Evolutionary conservation across 2,888 invertebrate species (phyloP).

Genomic region (Heliconius hortense): DNA sequence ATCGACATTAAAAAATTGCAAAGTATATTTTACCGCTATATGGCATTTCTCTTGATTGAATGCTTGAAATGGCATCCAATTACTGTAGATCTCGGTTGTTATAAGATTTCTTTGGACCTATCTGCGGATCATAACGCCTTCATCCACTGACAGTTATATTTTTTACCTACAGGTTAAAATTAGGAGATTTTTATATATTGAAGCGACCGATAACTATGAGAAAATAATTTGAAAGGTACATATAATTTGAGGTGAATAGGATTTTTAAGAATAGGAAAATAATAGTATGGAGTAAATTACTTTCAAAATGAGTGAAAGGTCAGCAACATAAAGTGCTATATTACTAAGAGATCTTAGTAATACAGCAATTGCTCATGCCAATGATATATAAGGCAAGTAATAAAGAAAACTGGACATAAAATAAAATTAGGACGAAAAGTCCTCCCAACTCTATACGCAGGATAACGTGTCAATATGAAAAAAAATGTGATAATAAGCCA

Average conservation of each 20-base stretch:
- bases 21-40: conserved; percentile 39
- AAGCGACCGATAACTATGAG: background rate
- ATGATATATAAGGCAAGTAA: background rate
- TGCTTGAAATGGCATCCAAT: conserved; percentile 45
- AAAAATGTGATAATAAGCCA: background rate
- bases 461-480: too few species aligned
- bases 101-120: conserved; percentile 36
- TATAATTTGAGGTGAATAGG: background rate
- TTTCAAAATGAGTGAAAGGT: background rate
- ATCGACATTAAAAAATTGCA: conserved; percentile 36
- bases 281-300: background rate
- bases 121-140: conserved; percentile 23
- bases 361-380: background rate
- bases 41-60: conserved; percentile 42
- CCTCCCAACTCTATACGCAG: too few species aligned
- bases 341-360: background rate
- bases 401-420: background rate
- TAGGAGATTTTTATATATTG: background rate
- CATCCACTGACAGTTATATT: conserved; percentile 17
- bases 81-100: conserved; percentile 39
- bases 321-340: background rate
- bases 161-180: background rate
- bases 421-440: background rate
- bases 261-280: background rate
- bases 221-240: background rate